These are phyloP conservation scores for Chironomus tentans DNA, from an alignment of 2,888 invertebrate genomes.

Conservation along the genomic window DNA sequence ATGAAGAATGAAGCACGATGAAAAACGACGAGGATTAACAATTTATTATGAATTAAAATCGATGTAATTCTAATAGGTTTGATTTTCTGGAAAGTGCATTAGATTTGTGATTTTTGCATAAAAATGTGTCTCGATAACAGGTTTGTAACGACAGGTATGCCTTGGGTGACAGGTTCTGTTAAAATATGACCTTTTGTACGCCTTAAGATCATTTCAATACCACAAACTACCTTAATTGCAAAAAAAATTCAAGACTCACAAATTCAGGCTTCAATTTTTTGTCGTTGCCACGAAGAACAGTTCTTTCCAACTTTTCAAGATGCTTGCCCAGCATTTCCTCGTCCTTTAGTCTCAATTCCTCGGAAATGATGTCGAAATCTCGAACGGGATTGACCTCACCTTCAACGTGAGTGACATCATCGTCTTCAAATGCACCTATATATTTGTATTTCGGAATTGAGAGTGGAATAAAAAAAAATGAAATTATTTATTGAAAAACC, in stretches of 20 bases:
- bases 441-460: not conserved
- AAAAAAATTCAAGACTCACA: slow-evolving; percentile 48
- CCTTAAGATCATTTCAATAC: too few relatives aligned
- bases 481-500: not conserved
- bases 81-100: too few relatives aligned
- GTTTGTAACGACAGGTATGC: too few relatives aligned
- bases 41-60: too few relatives aligned
- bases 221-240: too few relatives aligned
- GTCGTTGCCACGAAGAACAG: slow-evolving; percentile 74
- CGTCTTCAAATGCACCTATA: slow-evolving; percentile 90
- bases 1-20: too few relatives aligned
- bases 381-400: slow-evolving; percentile 96
- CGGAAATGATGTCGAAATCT: slow-evolving; percentile 92
- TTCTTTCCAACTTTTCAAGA: slow-evolving; percentile 78
- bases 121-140: too few relatives aligned
- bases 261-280: slow-evolving; percentile 95
- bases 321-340: slow-evolving; percentile 74
- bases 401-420: slow-evolving; percentile 96
- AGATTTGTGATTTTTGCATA: too few relatives aligned
- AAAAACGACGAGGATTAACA: too few relatives aligned
- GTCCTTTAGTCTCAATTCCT: slow-evolving; percentile 92
- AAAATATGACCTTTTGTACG: too few relatives aligned
- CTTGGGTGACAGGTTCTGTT: too few relatives aligned
- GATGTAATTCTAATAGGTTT: not conserved
- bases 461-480: not conserved